These are phyloP conservation scores for Hetaerina titia DNA, from an alignment of 2,888 invertebrate species.

Conservation along the genomic window DNA sequence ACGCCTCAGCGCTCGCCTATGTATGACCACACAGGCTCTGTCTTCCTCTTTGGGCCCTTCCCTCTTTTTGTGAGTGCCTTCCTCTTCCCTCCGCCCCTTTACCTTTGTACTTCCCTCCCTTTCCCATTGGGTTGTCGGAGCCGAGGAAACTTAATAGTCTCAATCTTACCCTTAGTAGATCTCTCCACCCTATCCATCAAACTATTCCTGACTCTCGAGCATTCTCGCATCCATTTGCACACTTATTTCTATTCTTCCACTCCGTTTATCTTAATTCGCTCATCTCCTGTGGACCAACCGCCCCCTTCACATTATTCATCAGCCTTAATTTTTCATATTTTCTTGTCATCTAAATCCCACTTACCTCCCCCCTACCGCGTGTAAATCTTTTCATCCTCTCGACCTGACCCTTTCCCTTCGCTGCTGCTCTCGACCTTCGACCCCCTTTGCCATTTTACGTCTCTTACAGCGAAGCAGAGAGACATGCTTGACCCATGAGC, in stretches of 20 bases:
- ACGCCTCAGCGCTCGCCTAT: background rate
- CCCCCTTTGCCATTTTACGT: background rate
- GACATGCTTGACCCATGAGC: background rate
- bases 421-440: background rate
- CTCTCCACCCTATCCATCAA: background rate
- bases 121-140: background rate
- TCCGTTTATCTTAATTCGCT: background rate
- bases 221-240: constrained; percentile 2
- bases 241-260: background rate
- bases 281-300: background rate
- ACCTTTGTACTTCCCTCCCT: background rate
- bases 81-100: background rate
- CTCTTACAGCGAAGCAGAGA: background rate
- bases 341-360: constrained; percentile 20
- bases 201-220: background rate
- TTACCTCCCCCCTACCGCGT: background rate
- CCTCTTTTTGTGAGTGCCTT: background rate
- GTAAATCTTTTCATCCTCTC: constrained; percentile 1
- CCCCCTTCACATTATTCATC: background rate
- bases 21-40: background rate
- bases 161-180: constrained; percentile 8
- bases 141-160: constrained; percentile 12
- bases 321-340: background rate
- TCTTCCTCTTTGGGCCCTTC: background rate
- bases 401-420: background rate